Conservation (phyloP, 2,888 invertebrate species). For the Lithosia quadra region DNA sequence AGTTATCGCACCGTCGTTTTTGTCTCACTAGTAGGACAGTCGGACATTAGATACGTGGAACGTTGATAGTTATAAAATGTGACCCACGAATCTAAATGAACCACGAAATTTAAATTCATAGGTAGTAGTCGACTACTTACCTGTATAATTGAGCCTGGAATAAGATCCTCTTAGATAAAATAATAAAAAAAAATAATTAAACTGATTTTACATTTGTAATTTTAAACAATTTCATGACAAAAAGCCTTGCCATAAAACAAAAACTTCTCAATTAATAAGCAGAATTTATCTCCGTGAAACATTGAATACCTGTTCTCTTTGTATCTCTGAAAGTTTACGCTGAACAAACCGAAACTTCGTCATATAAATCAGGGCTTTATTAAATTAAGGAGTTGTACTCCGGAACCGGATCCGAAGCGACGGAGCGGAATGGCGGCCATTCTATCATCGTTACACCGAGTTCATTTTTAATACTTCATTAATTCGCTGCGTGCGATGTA, state of each 20-base stretch:
- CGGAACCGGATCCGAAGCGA: constrained; percentile 13
- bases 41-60: no score
- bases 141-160: neutral
- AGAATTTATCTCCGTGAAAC: constrained; percentile 24
- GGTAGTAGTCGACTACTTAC: no score
- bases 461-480: constrained; percentile 36
- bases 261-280: constrained; percentile 15
- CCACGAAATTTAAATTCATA: no score
- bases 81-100: no score
- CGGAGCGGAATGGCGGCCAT: constrained; percentile 31
- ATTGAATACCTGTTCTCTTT: constrained; percentile 31
- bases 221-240: neutral
- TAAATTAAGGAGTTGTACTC: constrained; percentile 21
- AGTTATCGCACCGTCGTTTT: no score
- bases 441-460: constrained; percentile 43
- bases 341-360: constrained; percentile 25
- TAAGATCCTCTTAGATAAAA: neutral
- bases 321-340: constrained; percentile 18
- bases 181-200: neutral
- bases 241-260: constrained; percentile 8
- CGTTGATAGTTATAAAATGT: no score
- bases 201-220: neutral
- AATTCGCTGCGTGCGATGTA: constrained; percentile 23
- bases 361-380: constrained; percentile 35
- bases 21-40: no score